A percentile compares a stretch with the other conserved stretches of the same genome.
phyloP scores from a whole-genome alignment of 1,140 invertebrate genomes.

The Drosophila subpulchrella region DNA sequence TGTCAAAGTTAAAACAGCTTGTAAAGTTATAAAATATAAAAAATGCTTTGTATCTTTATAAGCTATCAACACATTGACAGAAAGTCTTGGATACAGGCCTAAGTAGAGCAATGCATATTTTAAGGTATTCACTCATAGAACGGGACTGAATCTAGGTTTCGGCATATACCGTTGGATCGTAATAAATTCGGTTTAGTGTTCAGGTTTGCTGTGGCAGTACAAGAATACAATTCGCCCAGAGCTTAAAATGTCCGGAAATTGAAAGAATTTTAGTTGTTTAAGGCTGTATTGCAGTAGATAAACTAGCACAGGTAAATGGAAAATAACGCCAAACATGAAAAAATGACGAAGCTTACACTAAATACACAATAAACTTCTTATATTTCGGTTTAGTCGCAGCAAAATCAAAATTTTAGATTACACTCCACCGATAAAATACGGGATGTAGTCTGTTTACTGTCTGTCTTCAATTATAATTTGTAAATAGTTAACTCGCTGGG shows the following conservation, averaged over 20 bases:
- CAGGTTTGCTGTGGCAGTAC: constrained; percentile 46
- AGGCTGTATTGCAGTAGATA: constrained; percentile 11
- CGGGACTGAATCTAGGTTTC: constrained; percentile 36
- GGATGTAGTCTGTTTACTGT: constrained; percentile 2
- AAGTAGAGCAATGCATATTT: constrained; percentile 25
- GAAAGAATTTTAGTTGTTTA: constrained; percentile 1
- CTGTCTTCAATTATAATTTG: constrained; percentile 6
- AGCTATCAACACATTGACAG: background rate
- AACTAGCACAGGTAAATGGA: constrained; percentile 3
- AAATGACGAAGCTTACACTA: constrained; percentile 28
- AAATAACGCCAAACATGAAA: constrained; percentile 8
- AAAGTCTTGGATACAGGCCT: constrained; percentile 1
- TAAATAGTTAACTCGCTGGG: constrained; percentile 12
- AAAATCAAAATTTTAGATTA: constrained; percentile 2
- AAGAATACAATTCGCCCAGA: constrained; percentile 14
- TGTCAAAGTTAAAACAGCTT: constrained; percentile 3
- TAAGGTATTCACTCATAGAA: constrained; percentile 12
- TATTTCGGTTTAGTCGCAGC: background rate
- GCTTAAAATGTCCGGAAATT: constrained; percentile 2
- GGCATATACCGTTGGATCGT: constrained; percentile 35
- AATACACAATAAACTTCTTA: constrained; percentile 21
- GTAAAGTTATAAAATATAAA: constrained; percentile 1
- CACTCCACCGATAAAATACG: background rate
- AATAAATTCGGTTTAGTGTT: constrained; percentile 73
- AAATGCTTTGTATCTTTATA: background rate